Conservation (phyloP, 2,888 invertebrate species). For the Dynastes grantii region DNA sequence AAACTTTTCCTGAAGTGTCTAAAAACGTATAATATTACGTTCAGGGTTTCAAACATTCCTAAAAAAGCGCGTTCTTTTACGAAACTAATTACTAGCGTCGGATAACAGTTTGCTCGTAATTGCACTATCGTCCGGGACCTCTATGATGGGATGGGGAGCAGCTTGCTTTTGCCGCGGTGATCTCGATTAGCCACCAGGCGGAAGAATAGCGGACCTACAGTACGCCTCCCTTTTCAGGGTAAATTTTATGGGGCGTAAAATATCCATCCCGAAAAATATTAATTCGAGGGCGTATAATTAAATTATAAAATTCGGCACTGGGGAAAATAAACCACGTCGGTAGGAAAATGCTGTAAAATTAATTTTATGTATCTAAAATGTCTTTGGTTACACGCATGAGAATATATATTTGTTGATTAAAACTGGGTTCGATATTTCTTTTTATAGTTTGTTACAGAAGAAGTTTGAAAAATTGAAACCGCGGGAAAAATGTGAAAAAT, state of each 20-base stretch:
- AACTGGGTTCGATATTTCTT: too few species aligned
- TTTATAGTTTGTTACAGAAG: too few species aligned
- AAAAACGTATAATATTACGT: neutral
- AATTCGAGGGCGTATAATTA: constrained; percentile 28
- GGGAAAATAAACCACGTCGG: neutral
- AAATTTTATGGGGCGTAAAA: constrained; percentile 32
- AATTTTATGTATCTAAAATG: neutral
- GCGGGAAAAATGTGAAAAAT: too few species aligned
- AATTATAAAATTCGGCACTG: neutral
- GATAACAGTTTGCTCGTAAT: neutral
- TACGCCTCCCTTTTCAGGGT: neutral
- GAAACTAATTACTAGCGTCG: constrained; percentile 10
- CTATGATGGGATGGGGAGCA: neutral
- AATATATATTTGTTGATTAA: too few species aligned
- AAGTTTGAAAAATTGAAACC: too few species aligned
- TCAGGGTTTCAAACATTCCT: neutral
- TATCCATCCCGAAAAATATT: constrained; percentile 33
- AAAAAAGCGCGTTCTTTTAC: neutral
- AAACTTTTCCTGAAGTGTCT: constrained; percentile 3
- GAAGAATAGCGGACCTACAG: neutral
- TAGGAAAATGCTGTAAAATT: neutral
- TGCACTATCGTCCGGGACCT: neutral
- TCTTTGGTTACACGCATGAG: too few species aligned
- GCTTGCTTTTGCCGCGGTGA: neutral
- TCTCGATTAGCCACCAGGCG: constrained; percentile 20